Conservation (phyloP, 1,140 invertebrate species). For the Procambarus virginalis region DNA sequence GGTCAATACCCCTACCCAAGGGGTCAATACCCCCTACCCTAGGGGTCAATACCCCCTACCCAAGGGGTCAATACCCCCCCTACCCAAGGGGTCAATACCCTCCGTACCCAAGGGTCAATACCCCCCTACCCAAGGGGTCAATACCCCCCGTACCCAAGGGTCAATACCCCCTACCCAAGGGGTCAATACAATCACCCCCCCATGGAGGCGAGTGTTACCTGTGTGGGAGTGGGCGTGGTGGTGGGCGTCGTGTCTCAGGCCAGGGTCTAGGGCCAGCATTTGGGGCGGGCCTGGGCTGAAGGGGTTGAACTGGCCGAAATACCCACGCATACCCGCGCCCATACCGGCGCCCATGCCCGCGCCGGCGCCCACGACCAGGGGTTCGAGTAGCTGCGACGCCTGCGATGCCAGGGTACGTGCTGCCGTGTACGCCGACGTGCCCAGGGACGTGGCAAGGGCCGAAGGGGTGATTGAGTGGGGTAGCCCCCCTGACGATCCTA, state of each 20-base stretch:
- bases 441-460: conserved; percentile 28
- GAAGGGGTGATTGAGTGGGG: conserved; percentile 45
- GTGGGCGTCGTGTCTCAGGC: conserved; percentile 55
- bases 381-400: conserved; percentile 59
- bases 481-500: conserved; percentile 32
- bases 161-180: too few species aligned
- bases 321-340: conserved; percentile 63
- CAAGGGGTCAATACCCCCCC: too few species aligned
- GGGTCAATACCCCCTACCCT: too few species aligned
- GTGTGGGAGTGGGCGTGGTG: conserved; percentile 52
- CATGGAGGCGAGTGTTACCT: conserved; percentile 25
- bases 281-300: conserved; percentile 66
- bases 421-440: conserved; percentile 54
- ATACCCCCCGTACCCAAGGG: neutral
- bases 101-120: too few species aligned
- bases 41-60: too few species aligned
- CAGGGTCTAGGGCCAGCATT: conserved; percentile 68
- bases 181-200: too few species aligned
- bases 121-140: neutral
- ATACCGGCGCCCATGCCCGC: conserved; percentile 43
- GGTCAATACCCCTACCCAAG: too few species aligned
- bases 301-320: conserved; percentile 62
- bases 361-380: conserved; percentile 29
- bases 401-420: conserved; percentile 61
- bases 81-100: too few species aligned